Evolutionary conservation across 1,140 invertebrate species (phyloP).

Genomic region (Caenorhabditis brenneri): DNA sequence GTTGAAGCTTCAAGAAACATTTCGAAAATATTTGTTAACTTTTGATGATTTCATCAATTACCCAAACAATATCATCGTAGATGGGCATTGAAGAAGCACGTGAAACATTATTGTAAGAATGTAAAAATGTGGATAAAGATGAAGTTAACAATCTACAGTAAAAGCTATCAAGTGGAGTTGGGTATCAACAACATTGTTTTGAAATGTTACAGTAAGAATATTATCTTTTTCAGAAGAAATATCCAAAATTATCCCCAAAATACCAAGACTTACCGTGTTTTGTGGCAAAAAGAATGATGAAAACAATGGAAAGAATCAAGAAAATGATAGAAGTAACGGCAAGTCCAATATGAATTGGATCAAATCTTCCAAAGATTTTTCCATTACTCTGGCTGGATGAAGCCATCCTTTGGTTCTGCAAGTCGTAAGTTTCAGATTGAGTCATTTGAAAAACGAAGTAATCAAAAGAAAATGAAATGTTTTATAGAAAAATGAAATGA

Average conservation of each 20-base stretch:
- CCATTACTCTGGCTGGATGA: background rate
- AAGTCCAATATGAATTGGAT: slow-evolving; percentile 9
- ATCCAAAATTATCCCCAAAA: background rate
- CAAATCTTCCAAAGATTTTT: slow-evolving; percentile 2
- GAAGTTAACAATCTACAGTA: too few species aligned
- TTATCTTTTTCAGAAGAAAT: too few species aligned
- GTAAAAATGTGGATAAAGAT: too few species aligned
- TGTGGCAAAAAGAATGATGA: slow-evolving; percentile 41
- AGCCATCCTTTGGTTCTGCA: slow-evolving; percentile 3
- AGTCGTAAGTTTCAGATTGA: slow-evolving; percentile 24
- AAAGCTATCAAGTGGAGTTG: too few species aligned
- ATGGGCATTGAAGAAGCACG: too few species aligned
- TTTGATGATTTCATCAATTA: too few species aligned
- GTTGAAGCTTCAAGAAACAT: too few species aligned
- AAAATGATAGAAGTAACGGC: slow-evolving; percentile 15
- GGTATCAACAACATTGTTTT: too few species aligned
- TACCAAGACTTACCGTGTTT: slow-evolving; percentile 20
- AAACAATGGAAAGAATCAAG: slow-evolving; percentile 40
- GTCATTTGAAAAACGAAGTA: background rate
- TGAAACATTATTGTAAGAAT: too few species aligned
- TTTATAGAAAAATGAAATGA: slow-evolving; percentile 1
- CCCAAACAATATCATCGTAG: too few species aligned
- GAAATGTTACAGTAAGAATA: background rate
- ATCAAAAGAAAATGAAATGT: background rate
- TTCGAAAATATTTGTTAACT: too few species aligned